Base-by-base conservation (phyloP, 1,140 invertebrate species). In the Eupristina koningsbergeri region DNA sequence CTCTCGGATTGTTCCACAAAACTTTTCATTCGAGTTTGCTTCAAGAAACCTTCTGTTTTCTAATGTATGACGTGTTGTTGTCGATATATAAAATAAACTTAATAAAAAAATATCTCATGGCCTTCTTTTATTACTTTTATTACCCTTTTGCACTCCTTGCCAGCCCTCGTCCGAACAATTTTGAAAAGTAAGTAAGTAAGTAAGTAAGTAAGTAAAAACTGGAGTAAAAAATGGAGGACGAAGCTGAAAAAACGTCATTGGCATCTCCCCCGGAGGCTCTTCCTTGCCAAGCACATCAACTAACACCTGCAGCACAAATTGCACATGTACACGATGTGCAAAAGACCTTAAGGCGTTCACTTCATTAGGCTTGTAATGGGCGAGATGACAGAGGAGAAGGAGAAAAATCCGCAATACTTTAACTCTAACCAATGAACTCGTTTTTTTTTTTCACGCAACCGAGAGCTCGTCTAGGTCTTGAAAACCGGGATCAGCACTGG, bases 11-110 rank as follows among this genome's bases (percentile, higher is more conserved):
- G 91, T 93, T 93, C 91, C 91, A 93, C 91, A 92, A 92, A 90
- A 93, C 91, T 92, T 93, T 93, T 93, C 92, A 93, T 92, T 93
- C 92, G 89, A 93, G 92, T 93, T 93, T 93, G 91, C 92, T 93
- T 93, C 92, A 92, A 92, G 91, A 92, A 93, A 93, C 91, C 91
- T 93, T 93, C 92, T 93, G 92, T 93, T 93, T 93, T 93, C 92
- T 92, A 93, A 93, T 93, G 92, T 93, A 93, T 93, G 92, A 93
- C 92, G 92, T 93, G 91, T 93, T 93, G 91, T 93, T 93, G 92
- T 93, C 92, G 92, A 92, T 93, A 93, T 92, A 93, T 92, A 93
- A 93, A 92, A 92, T 92, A 92, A 92, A 93, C 91, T 92, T 92
- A 92, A 92, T 92, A 92, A 92, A 92, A 92, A 90, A 91, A 92